Evolutionary conservation across 1,140 invertebrate species (phyloP).

Genomic region (Diplogasteroides magnus): DNA sequence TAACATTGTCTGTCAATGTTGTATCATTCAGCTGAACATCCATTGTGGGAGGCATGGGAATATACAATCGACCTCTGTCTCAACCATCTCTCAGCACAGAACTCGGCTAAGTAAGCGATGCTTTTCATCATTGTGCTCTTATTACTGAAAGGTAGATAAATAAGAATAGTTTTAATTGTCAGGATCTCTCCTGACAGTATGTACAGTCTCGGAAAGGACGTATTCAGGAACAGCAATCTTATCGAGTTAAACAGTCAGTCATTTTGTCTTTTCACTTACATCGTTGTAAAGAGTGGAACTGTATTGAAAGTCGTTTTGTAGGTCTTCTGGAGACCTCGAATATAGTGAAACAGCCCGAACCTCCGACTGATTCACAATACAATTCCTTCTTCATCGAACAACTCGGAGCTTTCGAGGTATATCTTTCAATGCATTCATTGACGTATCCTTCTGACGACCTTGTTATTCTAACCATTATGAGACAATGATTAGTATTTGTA

Average conservation of each 20-base stretch:
- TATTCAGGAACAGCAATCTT: conserved; percentile 7
- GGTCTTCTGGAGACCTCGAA: background rate
- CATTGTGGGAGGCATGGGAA: conserved; percentile 79
- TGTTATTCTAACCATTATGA: too few species aligned
- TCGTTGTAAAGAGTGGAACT: background rate
- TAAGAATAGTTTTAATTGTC: too few species aligned
- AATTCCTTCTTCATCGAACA: conserved; percentile 95
- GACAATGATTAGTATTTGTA: background rate
- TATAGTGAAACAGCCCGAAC: background rate
- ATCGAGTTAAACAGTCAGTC: conserved; percentile 2
- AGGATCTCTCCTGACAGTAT: background rate
- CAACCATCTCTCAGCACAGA: conserved; percentile 28
- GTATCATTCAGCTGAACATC: conserved; percentile 68
- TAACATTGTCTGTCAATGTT: background rate
- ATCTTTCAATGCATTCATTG: too few species aligned
- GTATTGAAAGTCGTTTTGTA: background rate
- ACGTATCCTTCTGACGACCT: too few species aligned
- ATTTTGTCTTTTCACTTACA: background rate
- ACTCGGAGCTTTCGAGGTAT: conserved; percentile 92
- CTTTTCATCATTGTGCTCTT: too few species aligned
- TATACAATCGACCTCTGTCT: conserved; percentile 86
- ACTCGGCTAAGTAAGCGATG: background rate
- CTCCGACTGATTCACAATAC: conserved; percentile 59
- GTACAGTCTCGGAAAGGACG: conserved; percentile 16
- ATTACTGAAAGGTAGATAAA: too few species aligned